These are phyloP conservation scores for Metopia argyrocephala DNA, from an alignment of 2,888 invertebrate genomes.

Conservation along the genomic window DNA sequence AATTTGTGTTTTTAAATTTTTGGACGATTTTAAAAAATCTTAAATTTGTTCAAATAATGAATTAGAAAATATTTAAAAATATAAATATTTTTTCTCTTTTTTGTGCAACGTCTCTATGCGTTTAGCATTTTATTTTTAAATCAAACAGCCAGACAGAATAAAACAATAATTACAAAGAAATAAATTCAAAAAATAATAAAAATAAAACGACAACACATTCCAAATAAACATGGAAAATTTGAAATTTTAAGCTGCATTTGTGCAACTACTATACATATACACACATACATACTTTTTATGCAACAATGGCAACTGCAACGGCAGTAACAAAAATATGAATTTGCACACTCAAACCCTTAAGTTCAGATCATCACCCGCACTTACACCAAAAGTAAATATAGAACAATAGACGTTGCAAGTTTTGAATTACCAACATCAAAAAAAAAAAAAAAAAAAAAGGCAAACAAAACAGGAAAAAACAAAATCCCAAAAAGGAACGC, in stretches of 20 bases:
- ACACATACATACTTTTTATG: conserved; percentile 39
- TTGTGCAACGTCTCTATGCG: not conserved
- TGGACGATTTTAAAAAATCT: not conserved
- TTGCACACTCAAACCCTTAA: conserved; percentile 49
- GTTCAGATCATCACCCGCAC: not conserved
- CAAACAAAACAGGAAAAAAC: not conserved
- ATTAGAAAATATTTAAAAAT: not conserved
- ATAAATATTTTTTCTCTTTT: not conserved
- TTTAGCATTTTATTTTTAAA: conserved; percentile 42
- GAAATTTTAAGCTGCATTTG: conserved; percentile 48
- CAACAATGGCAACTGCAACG: not conserved
- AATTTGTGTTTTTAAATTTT: too few species aligned
- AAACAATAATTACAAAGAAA: conserved; percentile 56
- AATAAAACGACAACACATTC: conserved; percentile 35
- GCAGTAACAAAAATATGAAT: conserved; percentile 46
- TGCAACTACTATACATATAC: conserved; percentile 38
- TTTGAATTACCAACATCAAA: conserved; percentile 41
- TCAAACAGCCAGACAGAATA: conserved; percentile 55
- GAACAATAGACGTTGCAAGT: conserved; percentile 57
- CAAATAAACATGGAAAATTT: conserved; percentile 53
- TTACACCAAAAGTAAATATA: not conserved
- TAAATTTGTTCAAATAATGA: not conserved
- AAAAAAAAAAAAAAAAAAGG: not conserved
- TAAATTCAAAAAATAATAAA: not conserved
- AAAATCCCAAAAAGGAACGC: conserved; percentile 49